Base-by-base conservation (phyloP, 2,888 invertebrate species). In the Spilosoma lubricipeda region DNA sequence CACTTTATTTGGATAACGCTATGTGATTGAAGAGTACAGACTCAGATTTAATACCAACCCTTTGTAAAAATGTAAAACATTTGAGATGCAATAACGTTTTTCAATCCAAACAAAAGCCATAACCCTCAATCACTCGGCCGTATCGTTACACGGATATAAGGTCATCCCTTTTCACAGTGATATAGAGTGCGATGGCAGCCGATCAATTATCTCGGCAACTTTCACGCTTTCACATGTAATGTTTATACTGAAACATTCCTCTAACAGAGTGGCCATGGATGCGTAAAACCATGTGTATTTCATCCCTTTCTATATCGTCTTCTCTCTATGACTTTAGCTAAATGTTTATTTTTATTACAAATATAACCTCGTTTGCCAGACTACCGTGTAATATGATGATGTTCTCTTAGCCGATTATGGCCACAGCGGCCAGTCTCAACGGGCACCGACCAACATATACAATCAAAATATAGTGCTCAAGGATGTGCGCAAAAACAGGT, bases 141-240 rank as follows among this genome's bases (percentile, higher is more conserved):
- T 48, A 67, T 67, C 48, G 67, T 67, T 48, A 48, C 67, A 45
- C 33, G 67, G 30, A 33, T 48, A 20, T 48, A 42, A 45, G 36
- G 48, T 48, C 67, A 63, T 63, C 63, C 67, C 67, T 67, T 48
- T 48, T 67, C 67, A 67, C 67, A 48, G 45, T 67, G 67, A 67
- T 48, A 27, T 9, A 48, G 48, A 67, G 67, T 67, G 11, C 67
- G 33, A 67, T 67, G 48, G 67, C 67, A 67, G 48, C 33, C 67
- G 48, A 67, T 67, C 48, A 67, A 67, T 67, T 67, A 67, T 67
- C 67, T 9, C 48, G 67, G 23, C 23, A 67, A 48, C 67, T 48
- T 67, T 33, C 67, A 67, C 67, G 30, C 48, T 67, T 67, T 67
- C 48, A 33, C 45, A 67, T 67, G 33, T 23, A 48, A 33, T 27